Percentiles rank a stretch among this genome's conserved stretches.
Evolutionary conservation across 2,888 invertebrate genomes (phyloP).

Genomic region (Drosophila recens): DNA sequence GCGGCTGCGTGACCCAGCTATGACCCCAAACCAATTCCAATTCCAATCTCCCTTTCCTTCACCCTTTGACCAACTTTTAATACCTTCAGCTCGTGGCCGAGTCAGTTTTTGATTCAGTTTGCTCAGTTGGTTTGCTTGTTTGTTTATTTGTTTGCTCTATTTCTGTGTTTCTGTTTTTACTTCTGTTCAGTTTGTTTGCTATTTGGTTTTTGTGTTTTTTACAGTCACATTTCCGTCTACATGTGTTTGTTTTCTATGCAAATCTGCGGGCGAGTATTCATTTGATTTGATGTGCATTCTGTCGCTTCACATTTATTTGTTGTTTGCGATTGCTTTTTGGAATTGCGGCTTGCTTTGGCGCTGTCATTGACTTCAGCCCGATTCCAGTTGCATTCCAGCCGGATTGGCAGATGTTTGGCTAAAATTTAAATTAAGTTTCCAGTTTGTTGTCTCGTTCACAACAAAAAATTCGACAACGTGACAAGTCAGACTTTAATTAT

Average conservation of each 20-base stretch:
- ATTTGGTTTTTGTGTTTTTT: slow-evolving; percentile 52
- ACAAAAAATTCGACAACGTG: not conserved
- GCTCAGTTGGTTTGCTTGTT: slow-evolving; percentile 61
- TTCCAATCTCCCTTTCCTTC: not conserved
- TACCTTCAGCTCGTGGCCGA: slow-evolving; percentile 24
- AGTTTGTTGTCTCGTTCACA: slow-evolving; percentile 8
- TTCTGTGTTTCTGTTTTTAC: slow-evolving; percentile 3
- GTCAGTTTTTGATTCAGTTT: slow-evolving; percentile 70
- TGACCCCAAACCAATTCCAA: slow-evolving; percentile 1
- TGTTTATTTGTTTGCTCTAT: slow-evolving; percentile 54
- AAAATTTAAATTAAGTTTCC: slow-evolving; percentile 47
- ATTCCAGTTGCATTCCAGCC: slow-evolving; percentile 3
- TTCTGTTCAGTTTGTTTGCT: slow-evolving; percentile 34
- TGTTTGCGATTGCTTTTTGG: slow-evolving; percentile 42
- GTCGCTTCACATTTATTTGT: slow-evolving; percentile 63
- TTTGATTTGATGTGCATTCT: slow-evolving; percentile 63
- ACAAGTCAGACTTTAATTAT: slow-evolving; percentile 17
- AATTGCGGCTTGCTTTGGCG: slow-evolving; percentile 55
- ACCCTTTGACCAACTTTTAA: slow-evolving; percentile 17
- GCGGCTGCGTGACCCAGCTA: slow-evolving; percentile 76
- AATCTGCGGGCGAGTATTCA: slow-evolving; percentile 66
- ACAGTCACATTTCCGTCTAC: slow-evolving; percentile 19
- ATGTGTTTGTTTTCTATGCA: slow-evolving; percentile 34
- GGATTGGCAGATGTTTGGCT: slow-evolving; percentile 40
- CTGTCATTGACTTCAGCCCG: slow-evolving; percentile 42